These are phyloP conservation scores for Cnemophilus loriae DNA, from an alignment of 2,113 vertebrate genomes.

Conservation along the genomic window DNA sequence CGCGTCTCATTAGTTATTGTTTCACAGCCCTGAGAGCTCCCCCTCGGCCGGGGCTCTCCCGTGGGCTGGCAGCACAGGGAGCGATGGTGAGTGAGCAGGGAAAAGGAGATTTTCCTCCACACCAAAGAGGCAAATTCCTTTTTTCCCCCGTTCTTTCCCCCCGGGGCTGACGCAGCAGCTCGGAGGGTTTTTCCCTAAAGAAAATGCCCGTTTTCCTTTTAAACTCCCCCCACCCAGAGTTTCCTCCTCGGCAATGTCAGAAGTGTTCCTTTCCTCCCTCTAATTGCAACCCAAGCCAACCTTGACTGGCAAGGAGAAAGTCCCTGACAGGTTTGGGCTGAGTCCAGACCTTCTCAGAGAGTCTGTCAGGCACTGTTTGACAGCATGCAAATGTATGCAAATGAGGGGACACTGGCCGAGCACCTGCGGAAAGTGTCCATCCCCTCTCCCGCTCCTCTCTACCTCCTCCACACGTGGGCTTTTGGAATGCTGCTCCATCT, in stretches of 20 bases:
- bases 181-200: background rate
- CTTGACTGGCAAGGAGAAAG: conserved; percentile 87
- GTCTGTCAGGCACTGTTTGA: conserved; percentile 79
- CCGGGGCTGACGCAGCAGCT: background rate
- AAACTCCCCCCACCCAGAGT: conserved; percentile 25
- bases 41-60: background rate
- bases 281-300: conserved; percentile 78
- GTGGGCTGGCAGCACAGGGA: background rate
- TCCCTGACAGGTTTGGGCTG: conserved; percentile 82
- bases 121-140: background rate
- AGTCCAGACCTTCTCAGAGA: conserved; percentile 83
- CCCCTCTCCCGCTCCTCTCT: conserved; percentile 45
- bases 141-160: accelerated
- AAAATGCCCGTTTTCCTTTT: background rate
- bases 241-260: conserved; percentile 65
- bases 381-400: conserved; percentile 86
- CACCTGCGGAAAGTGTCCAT: conserved; percentile 84
- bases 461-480: conserved; percentile 45
- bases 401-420: conserved; percentile 75
- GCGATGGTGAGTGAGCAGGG: accelerated
- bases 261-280: conserved; percentile 64
- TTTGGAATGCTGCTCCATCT: conserved; percentile 38
- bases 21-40: background rate
- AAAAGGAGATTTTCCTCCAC: background rate
- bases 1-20: background rate